Evolutionary conservation across 2,888 invertebrate genomes (phyloP).

Genomic region (Cheiracanthium punctorium): DNA sequence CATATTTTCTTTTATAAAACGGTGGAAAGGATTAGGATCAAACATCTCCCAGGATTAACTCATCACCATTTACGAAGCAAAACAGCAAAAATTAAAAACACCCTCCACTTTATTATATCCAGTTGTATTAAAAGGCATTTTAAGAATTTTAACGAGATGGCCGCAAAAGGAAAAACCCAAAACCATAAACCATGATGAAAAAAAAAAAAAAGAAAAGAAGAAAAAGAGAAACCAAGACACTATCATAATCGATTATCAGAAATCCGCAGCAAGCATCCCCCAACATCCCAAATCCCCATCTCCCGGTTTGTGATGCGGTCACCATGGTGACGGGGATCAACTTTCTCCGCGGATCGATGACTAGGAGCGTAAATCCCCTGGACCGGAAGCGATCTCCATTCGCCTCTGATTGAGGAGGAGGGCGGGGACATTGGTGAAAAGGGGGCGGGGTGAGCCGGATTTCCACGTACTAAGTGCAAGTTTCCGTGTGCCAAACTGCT

Average conservation of each 20-base stretch:
- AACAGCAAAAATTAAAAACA: not conserved
- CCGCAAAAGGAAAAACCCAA: not conserved
- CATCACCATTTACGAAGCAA: not conserved
- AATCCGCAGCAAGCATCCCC: conserved; percentile 15
- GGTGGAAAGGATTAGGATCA: not conserved
- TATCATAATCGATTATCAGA: conserved; percentile 51
- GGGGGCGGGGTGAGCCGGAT: conserved; percentile 67
- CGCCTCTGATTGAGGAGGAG: conserved; percentile 67
- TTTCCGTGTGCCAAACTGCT: conserved; percentile 70
- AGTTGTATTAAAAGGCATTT: not conserved
- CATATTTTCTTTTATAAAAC: not conserved
- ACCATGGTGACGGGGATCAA: conserved; percentile 64
- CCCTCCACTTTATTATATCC: not conserved
- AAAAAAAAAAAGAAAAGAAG: not conserved
- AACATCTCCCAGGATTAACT: not conserved
- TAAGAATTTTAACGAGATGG: not conserved
- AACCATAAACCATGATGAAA: conserved; percentile 8
- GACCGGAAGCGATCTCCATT: conserved; percentile 70
- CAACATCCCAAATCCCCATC: conserved; percentile 53
- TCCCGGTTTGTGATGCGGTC: conserved; percentile 40
- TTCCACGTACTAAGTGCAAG: conserved; percentile 71
- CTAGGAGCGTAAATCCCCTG: conserved; percentile 44
- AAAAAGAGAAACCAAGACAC: conserved; percentile 13
- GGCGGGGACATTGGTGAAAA: conserved; percentile 54
- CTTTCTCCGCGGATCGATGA: conserved; percentile 34